These are phyloP conservation scores for Chrysolina americana DNA, from an alignment of 2,888 invertebrate genomes.

Conservation along the genomic window DNA sequence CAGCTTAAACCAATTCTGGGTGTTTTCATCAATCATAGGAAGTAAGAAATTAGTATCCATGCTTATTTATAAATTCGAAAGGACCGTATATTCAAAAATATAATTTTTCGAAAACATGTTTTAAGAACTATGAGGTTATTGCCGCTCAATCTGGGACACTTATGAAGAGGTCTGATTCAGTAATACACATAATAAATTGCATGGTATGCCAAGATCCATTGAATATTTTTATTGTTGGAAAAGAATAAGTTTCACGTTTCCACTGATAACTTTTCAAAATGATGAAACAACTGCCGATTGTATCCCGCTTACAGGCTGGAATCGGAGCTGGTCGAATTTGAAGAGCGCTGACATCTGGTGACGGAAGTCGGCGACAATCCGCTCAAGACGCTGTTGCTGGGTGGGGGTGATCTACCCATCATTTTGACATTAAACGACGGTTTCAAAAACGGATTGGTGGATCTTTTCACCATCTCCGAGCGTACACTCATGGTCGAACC, in stretches of 20 bases:
- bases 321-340: constrained; percentile 63
- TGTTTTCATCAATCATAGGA: too few relatives aligned
- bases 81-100: too few relatives aligned
- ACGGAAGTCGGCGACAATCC: constrained; percentile 72
- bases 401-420: constrained; percentile 72
- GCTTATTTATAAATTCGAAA: too few relatives aligned
- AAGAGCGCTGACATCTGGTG: constrained; percentile 63
- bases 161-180: too few relatives aligned
- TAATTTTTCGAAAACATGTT: too few relatives aligned
- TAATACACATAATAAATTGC: background rate
- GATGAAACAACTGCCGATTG: background rate
- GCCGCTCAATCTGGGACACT: too few relatives aligned
- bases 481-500: constrained; percentile 67
- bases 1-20: too few relatives aligned
- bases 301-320: constrained; percentile 64
- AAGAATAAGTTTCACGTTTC: background rate
- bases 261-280: background rate
- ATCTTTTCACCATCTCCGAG: constrained; percentile 65
- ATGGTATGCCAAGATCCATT: background rate
- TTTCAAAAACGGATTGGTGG: constrained; percentile 65
- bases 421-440: constrained; percentile 67
- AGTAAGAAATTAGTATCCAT: too few relatives aligned
- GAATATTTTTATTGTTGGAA: background rate
- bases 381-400: constrained; percentile 73
- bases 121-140: too few relatives aligned